phyloP scores from a whole-genome alignment of 1,140 invertebrate species.

The Bombus sylvicola region DNA sequence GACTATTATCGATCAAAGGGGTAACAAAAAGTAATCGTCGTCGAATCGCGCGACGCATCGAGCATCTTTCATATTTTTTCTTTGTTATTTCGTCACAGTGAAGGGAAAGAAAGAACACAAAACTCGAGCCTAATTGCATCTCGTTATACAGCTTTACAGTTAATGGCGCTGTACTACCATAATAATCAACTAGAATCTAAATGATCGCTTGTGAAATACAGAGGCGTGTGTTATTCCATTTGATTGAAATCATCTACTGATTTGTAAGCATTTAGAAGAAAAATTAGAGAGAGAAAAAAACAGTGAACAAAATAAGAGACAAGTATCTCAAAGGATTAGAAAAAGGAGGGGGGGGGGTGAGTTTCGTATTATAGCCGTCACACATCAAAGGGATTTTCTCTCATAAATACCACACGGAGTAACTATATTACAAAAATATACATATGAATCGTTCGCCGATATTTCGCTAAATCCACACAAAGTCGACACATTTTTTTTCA shows the following conservation, averaged over 20 bases:
- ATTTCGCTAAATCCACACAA: conserved; percentile 42
- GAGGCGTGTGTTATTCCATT: conserved; percentile 17
- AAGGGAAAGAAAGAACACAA: conserved; percentile 3
- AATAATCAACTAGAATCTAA: conserved; percentile 46
- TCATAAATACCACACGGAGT: conserved; percentile 73
- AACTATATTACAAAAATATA: conserved; percentile 78
- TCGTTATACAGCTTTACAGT: conserved; percentile 33
- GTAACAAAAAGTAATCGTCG: neutral
- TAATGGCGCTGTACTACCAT: conserved; percentile 11
- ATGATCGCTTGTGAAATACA: conserved; percentile 5
- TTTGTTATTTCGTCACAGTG: neutral
- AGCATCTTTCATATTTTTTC: neutral
- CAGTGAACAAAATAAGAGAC: too few relatives aligned
- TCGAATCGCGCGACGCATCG: conserved; percentile 1
- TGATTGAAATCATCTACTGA: conserved; percentile 27
- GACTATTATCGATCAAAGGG: neutral
- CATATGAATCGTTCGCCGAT: conserved; percentile 58
- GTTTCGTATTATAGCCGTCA: conserved; percentile 45
- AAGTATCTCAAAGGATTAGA: neutral
- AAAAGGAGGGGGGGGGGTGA: neutral
- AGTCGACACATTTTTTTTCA: conserved; percentile 18
- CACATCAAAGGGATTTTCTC: conserved; percentile 45
- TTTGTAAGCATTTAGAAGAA: conserved; percentile 32
- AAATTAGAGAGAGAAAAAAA: conserved; percentile 13
- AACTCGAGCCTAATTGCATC: conserved; percentile 29